Evolutionary conservation across 1,140 invertebrate genomes (phyloP), one percentile per base, ranked within the genome.

Genomic region (Bradynema listronoti): DNA sequence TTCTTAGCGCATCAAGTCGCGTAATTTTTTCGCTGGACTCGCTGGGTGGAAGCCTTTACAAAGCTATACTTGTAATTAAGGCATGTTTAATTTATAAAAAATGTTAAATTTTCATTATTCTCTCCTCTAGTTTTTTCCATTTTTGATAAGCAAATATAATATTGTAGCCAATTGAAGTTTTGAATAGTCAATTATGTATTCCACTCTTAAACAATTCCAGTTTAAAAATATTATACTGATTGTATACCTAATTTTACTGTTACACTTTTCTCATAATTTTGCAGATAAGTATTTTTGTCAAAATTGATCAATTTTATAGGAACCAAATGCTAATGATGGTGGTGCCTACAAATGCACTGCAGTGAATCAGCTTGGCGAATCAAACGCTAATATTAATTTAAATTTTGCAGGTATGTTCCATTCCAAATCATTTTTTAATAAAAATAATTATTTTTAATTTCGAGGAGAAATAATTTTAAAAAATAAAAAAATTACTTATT

Each of bases 331-430:
- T 75, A 87, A 88, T 75, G 94, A 99, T 80, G 92, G 91, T 68
- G 94, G 94, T 61, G 90, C 91, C 80, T 99, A 97, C 82, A 86
- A 92, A 77, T 97, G 92, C 84, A 97, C 95, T 81, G 94, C 93
- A 60, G 89, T 91, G 82, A 99, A 99, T 85, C 86, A 87, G 79
- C 88, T 87, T 80, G 94, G 94, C 80, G 93, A 98, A 84, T 94
- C 90, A 81, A 98, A 97, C 84, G 94, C 94, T 68, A 99, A 97
- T 84, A 97, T 99, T 83, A 90, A 91, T 69, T 86, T 98, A 69
- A 98, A 98, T 81, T 95, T 97, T 84, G 89, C 92, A 89, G 90
- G 90, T 91, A 89, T 83, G 81, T 80, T 34, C 1, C 27, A 53
- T 27, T 29, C 47, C 33, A 30, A 16, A 11, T n/a, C n/a, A n/a